A percentile compares a stretch with the other conserved stretches of the same genome.
phyloP scores from a whole-genome alignment of 2,888 invertebrate genomes.

The Alcis repandata region DNA sequence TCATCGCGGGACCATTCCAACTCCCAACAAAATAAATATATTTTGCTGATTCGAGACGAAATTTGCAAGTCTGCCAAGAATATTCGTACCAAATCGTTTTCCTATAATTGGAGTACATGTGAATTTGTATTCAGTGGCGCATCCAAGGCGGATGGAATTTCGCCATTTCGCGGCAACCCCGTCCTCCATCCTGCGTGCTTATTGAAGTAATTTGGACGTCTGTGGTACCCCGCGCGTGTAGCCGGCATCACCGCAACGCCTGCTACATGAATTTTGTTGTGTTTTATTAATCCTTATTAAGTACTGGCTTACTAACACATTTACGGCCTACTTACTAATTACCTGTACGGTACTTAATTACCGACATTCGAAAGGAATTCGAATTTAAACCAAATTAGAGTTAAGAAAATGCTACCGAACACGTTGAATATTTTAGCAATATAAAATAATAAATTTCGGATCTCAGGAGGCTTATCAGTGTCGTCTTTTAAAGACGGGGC shows the following conservation, averaged over 20 bases:
- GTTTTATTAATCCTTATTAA: constrained; percentile 43
- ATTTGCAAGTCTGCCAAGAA: constrained; percentile 87
- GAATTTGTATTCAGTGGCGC: constrained; percentile 86
- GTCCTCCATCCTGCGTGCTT: constrained; percentile 84
- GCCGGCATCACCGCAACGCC: constrained; percentile 41
- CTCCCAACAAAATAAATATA: constrained; percentile 84
- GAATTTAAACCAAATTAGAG: constrained; percentile 9
- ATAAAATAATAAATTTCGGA: constrained; percentile 64
- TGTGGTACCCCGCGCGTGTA: constrained; percentile 69
- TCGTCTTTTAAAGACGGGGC: constrained; percentile 70
- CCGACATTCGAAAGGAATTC: background rate
- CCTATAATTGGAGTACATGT: constrained; percentile 87
- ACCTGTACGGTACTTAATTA: constrained; percentile 21
- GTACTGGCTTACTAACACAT: constrained; percentile 36
- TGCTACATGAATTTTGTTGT: constrained; percentile 61
- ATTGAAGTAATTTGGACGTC: constrained; percentile 74
- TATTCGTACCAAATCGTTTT: constrained; percentile 87
- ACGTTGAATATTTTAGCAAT: constrained; percentile 35
- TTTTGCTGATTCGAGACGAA: constrained; percentile 84
- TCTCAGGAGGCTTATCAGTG: constrained; percentile 66
- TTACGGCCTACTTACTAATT: constrained; percentile 32
- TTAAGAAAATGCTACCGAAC: constrained; percentile 9
- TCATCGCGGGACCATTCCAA: constrained; percentile 74
- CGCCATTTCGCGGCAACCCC: constrained; percentile 79
- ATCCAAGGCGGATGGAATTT: constrained; percentile 83